Evolutionary conservation across 2,113 vertebrate genomes (phyloP).

Genomic region (Gambusia affinis): DNA sequence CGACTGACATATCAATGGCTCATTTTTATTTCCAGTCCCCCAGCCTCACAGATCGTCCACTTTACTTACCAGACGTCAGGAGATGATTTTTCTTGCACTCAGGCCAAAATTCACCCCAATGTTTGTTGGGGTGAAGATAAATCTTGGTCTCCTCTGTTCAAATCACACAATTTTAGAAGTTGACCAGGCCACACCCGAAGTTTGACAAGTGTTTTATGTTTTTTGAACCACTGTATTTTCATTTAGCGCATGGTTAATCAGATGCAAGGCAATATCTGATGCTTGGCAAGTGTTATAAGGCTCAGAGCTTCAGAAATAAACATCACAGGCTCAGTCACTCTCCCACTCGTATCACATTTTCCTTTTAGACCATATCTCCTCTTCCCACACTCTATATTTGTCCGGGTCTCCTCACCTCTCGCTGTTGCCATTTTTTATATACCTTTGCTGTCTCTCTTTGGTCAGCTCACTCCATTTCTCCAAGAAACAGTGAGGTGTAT

Average conservation of each 20-base stretch:
- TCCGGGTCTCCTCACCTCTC: constrained; percentile 35
- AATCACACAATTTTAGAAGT: too few species aligned
- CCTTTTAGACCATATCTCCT: constrained; percentile 20
- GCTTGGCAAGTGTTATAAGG: constrained; percentile 24
- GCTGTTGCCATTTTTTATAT: constrained; percentile 35
- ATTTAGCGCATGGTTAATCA: constrained; percentile 27
- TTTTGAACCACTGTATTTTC: neutral
- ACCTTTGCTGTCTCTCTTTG: constrained; percentile 36
- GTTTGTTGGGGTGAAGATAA: neutral
- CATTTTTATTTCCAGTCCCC: neutral
- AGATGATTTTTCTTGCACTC: too few species aligned
- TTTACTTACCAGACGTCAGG: too few species aligned
- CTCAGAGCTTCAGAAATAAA: constrained; percentile 23
- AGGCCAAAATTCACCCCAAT: too few species aligned
- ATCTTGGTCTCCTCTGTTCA: neutral
- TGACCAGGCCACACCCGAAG: too few species aligned
- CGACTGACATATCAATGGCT: neutral
- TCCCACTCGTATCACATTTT: constrained; percentile 36
- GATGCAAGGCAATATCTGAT: constrained; percentile 48
- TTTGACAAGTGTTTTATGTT: too few species aligned
- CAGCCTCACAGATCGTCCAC: too few species aligned
- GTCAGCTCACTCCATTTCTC: constrained; percentile 52
- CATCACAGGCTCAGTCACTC: constrained; percentile 9
- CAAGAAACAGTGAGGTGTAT: constrained; percentile 29
- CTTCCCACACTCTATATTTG: constrained; percentile 51